A percentile compares a stretch with the other conserved stretches of the same genome.
phyloP scores from a whole-genome alignment of 2,888 invertebrate genomes.

The Scelioninae gen. 1 region DNA sequence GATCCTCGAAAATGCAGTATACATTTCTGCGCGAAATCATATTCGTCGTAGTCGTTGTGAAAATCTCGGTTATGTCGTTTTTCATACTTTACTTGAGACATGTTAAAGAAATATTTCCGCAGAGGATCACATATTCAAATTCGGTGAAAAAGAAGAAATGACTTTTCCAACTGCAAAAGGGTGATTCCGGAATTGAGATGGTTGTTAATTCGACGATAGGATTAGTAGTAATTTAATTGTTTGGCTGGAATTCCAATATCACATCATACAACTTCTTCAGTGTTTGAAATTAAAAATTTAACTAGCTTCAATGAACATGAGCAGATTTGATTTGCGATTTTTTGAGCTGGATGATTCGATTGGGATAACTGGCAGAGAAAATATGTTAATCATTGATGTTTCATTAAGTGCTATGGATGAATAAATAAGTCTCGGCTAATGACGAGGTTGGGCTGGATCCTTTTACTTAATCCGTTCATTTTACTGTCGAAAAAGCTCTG shows the following conservation, averaged over 20 bases:
- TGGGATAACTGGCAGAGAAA: no score
- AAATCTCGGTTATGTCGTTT: conserved; percentile 40
- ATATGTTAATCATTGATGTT: not conserved
- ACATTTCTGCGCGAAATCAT: conserved; percentile 40
- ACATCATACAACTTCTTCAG: no score
- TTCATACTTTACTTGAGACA: conserved; percentile 43
- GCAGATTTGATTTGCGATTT: no score
- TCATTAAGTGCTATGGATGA: not conserved
- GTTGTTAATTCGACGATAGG: no score
- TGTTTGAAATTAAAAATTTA: no score
- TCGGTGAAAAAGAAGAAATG: conserved; percentile 8
- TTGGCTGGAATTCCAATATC: no score
- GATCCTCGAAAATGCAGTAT: conserved; percentile 37
- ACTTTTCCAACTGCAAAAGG: not conserved
- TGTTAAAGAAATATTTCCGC: conserved; percentile 44
- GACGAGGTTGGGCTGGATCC: not conserved
- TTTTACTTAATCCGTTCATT: conserved; percentile 3
- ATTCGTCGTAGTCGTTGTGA: conserved; percentile 11
- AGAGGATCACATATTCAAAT: conserved; percentile 27
- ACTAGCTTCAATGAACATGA: no score
- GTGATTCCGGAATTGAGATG: not conserved
- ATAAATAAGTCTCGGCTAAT: not conserved
- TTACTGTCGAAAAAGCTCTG: conserved; percentile 32
- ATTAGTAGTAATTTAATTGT: no score
- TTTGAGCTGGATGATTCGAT: no score